Conservation (phyloP, 2,113 vertebrate species). For the Arothron firmamentum region DNA sequence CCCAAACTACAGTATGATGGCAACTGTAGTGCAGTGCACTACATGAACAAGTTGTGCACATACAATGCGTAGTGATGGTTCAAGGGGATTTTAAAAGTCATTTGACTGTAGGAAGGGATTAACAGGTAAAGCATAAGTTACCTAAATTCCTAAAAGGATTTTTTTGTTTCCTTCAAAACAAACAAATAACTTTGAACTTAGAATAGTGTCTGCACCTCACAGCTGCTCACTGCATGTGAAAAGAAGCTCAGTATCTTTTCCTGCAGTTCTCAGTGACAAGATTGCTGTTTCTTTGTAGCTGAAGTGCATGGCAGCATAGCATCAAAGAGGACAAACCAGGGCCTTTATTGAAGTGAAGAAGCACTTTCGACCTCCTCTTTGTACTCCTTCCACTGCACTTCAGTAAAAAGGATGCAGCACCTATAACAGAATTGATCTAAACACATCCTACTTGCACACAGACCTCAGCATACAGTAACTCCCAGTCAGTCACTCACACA, state of each 20-base stretch:
- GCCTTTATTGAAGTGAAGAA: conserved; percentile 68
- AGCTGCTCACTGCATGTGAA: background rate
- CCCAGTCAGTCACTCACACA: conserved; percentile 26
- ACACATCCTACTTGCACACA: conserved; percentile 44
- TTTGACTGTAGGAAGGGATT: no score
- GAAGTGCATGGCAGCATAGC: conserved; percentile 62
- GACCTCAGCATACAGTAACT: conserved; percentile 10
- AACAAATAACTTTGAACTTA: no score
- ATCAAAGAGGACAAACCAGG: conserved; percentile 71
- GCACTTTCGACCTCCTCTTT: conserved; percentile 68
- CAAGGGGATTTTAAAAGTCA: no score
- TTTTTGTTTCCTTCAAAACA: no score
- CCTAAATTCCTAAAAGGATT: no score
- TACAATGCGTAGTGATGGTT: no score
- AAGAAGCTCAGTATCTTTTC: conserved; percentile 50
- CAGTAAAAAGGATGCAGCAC: conserved; percentile 55
- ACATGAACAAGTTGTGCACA: no score
- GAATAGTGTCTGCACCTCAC: conserved; percentile 15
- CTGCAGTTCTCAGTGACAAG: conserved; percentile 54
- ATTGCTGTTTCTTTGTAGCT: conserved; percentile 57
- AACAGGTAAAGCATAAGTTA: no score
- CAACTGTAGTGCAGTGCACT: no score
- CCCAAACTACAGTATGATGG: no score
- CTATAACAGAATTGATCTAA: conserved; percentile 50
- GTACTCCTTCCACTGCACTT: conserved; percentile 61